These are phyloP conservation scores for Catostomus latipinnis DNA, from an alignment of 2,797 vertebrate species.

Conservation along the genomic window DNA sequence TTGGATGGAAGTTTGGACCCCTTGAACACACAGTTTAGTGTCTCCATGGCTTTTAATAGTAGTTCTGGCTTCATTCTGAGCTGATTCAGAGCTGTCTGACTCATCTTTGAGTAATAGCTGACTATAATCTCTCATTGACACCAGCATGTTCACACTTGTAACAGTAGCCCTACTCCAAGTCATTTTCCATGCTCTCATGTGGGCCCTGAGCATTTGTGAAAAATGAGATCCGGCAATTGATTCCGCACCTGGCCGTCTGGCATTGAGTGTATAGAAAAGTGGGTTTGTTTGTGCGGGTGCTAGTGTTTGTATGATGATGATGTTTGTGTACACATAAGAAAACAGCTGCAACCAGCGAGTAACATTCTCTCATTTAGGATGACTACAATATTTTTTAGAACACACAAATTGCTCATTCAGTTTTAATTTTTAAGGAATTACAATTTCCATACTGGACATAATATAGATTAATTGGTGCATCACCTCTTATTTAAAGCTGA, in stretches of 20 bases:
- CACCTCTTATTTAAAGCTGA: too few species aligned
- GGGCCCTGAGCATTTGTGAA: conserved; percentile 19
- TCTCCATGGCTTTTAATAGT: conserved; percentile 14
- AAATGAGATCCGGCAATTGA: conserved; percentile 47
- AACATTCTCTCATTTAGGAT: not conserved
- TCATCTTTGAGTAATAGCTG: conserved; percentile 44
- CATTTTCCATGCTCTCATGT: conserved; percentile 53
- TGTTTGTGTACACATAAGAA: not conserved
- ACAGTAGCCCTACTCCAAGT: conserved; percentile 40
- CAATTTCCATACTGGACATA: not conserved
- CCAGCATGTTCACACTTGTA: conserved; percentile 38
- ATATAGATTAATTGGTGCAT: too few species aligned
- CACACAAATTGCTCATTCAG: too few species aligned
- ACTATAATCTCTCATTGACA: conserved; percentile 30
- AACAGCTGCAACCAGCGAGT: conserved; percentile 2
- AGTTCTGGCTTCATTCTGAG: conserved; percentile 26
- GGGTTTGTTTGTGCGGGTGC: not conserved
- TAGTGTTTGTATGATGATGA: not conserved
- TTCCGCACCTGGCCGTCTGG: conserved; percentile 44
- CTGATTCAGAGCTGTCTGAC: conserved; percentile 19
- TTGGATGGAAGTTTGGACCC: conserved; percentile 6
- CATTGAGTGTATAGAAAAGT: conserved; percentile 24
- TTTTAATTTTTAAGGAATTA: not conserved
- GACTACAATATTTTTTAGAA: not conserved
- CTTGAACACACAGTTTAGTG: not conserved